Base-by-base conservation (phyloP, 2,113 vertebrate genomes). In the Perca fluviatilis region DNA sequence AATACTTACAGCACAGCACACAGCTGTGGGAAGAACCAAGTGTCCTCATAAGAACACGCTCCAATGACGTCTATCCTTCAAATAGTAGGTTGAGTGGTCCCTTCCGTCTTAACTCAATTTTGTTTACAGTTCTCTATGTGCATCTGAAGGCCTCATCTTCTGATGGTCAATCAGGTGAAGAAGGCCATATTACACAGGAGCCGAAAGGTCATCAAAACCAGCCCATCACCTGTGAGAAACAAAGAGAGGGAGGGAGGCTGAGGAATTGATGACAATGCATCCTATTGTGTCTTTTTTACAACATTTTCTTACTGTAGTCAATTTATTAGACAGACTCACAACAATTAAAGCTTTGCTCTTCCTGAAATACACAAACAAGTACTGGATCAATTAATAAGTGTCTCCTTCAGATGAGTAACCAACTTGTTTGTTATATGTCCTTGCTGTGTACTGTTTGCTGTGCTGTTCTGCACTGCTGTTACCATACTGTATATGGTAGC, bases 1-100 rank as follows among this genome's bases (percentile, higher is more conserved):
- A 16, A 54, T 73, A 85, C 85, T 86, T 73, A 83, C 85, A 87
- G 71, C 54, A 79, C 66, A 86, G 74, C 77, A 54, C 53, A 25
- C 63, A 63, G 79, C 62, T 69, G 72, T 51, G 54, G 43, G 16
- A 74, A 49, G 58, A 71, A 30, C 47, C 14, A 1, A 27, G 58
- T 4, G 43, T 47, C 69, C 76, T 84, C 82, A 83, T 85, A 58
- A 23, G 65, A 53, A 30, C 40, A 12, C 50, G 23, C 30, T 69
- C n/a, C 47, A 67, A 19, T 16, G 9, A 46, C 23, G 11, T 60
- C n/a, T 80, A 0, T 80, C 40, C 47, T 69, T 73, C 6, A 74
- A 11, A 74, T 49, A 30, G 65, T 7, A n/a, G 70, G 66, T 14
- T 16, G 30, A 82, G 62, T 14, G 25, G 64, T 51, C 3, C 27